Conservation (phyloP, 2,888 invertebrate genomes). For the Drosophila paramelanica region DNA sequence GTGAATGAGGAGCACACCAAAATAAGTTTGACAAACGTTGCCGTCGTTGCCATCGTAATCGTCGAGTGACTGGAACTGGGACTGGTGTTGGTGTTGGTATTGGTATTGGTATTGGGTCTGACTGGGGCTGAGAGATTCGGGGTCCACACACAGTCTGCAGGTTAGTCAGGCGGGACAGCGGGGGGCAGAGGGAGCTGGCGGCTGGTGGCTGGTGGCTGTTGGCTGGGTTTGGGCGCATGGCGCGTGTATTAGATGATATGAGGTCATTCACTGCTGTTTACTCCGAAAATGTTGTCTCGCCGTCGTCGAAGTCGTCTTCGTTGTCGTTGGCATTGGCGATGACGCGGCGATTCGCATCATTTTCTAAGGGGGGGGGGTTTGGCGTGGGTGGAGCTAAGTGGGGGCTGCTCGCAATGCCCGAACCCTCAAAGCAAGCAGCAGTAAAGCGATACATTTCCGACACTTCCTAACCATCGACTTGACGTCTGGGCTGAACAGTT, state of each 20-base stretch:
- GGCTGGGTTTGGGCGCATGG: constrained; percentile 71
- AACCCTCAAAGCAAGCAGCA: constrained; percentile 4
- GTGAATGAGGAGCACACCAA: constrained; percentile 43
- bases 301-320: constrained; percentile 35
- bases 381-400: not conserved
- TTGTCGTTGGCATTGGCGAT: constrained; percentile 46
- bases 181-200: not conserved
- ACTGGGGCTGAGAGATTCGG: constrained; percentile 19
- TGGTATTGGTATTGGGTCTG: too few species aligned
- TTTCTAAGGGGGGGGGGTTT: constrained; percentile 16
- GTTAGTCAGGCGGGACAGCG: constrained; percentile 48
- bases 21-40: constrained; percentile 67
- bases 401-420: not conserved
- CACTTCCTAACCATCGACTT: constrained; percentile 68
- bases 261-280: constrained; percentile 84
- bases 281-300: constrained; percentile 81
- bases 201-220: not conserved
- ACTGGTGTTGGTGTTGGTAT: not conserved
- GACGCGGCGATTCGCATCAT: constrained; percentile 65
- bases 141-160: constrained; percentile 67
- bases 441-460: constrained; percentile 74
- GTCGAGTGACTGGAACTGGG: constrained; percentile 34
- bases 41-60: constrained; percentile 70
- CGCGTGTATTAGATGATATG: constrained; percentile 83
- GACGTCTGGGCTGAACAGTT: constrained; percentile 54